These are phyloP conservation scores for Lysandra coridon DNA, from an alignment of 2,888 invertebrate genomes.

Conservation along the genomic window DNA sequence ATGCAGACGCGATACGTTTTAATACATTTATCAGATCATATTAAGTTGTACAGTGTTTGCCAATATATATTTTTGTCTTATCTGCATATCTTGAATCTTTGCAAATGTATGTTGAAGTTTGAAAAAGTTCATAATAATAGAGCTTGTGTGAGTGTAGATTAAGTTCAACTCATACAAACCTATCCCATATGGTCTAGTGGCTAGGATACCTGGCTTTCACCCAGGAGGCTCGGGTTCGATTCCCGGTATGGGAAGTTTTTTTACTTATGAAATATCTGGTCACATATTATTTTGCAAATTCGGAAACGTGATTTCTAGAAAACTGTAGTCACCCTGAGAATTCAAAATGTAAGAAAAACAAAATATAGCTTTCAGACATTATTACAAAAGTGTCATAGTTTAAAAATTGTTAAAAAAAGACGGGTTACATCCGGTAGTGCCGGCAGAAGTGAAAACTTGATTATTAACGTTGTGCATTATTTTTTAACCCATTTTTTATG, in stretches of 20 bases:
- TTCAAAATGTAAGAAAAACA: background rate
- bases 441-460: no score
- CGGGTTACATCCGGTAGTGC: no score
- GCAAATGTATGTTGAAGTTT: no score
- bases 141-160: background rate
- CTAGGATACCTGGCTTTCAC: slow-evolving; percentile 87
- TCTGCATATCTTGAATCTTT: no score
- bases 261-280: no score
- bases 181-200: slow-evolving; percentile 84
- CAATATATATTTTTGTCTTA: background rate
- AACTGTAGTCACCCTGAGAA: background rate
- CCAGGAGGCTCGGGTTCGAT: slow-evolving; percentile 88
- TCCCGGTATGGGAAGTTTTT: slow-evolving; percentile 83
- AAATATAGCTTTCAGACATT: background rate
- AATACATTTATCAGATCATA: background rate
- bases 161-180: background rate
- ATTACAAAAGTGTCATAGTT: no score
- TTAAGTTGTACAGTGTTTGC: background rate
- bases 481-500: no score
- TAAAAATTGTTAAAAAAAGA: no score
- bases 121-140: background rate
- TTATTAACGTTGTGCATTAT: no score
- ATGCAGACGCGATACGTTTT: background rate
- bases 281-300: background rate
- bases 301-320: background rate